These are phyloP conservation scores for Scaptomyza montana DNA, from an alignment of 1,140 invertebrate species.

Conservation along the genomic window DNA sequence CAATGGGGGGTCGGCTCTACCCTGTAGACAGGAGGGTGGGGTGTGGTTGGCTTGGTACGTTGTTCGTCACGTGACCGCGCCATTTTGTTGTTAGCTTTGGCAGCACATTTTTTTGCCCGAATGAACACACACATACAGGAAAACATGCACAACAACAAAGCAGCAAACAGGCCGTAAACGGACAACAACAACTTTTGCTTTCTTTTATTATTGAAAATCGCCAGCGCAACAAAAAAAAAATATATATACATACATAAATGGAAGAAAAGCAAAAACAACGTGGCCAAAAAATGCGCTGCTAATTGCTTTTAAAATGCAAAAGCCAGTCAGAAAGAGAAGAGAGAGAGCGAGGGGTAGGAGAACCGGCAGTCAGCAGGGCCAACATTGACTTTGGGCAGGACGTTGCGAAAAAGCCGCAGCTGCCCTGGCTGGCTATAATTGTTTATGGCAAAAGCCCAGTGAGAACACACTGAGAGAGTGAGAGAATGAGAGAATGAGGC, in stretches of 20 bases:
- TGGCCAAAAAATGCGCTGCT: slow-evolving; percentile 75
- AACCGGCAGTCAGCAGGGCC: slow-evolving; percentile 44
- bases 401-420: slow-evolving; percentile 71
- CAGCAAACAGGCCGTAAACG: slow-evolving; percentile 41
- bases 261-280: slow-evolving; percentile 68
- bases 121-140: slow-evolving; percentile 5
- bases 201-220: slow-evolving; percentile 75
- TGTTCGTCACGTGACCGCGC: slow-evolving; percentile 54
- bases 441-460: slow-evolving; percentile 67
- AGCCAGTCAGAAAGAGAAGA: slow-evolving; percentile 34
- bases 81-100: slow-evolving; percentile 70
- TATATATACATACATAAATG: slow-evolving; percentile 2
- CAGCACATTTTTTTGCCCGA: slow-evolving; percentile 48
- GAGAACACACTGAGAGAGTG: slow-evolving; percentile 15
- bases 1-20: not conserved
- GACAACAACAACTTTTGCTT: slow-evolving; percentile 59
- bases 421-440: slow-evolving; percentile 69
- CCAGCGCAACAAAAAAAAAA: slow-evolving; percentile 23
- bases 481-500: slow-evolving; percentile 8
- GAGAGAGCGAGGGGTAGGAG: not conserved
- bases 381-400: slow-evolving; percentile 75
- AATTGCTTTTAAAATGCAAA: slow-evolving; percentile 82
- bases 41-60: slow-evolving; percentile 17
- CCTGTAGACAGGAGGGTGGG: too few relatives aligned
- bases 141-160: slow-evolving; percentile 11